Evolutionary conservation across 2,113 vertebrate genomes (phyloP).

Genomic region (Ovis aries): DNA sequence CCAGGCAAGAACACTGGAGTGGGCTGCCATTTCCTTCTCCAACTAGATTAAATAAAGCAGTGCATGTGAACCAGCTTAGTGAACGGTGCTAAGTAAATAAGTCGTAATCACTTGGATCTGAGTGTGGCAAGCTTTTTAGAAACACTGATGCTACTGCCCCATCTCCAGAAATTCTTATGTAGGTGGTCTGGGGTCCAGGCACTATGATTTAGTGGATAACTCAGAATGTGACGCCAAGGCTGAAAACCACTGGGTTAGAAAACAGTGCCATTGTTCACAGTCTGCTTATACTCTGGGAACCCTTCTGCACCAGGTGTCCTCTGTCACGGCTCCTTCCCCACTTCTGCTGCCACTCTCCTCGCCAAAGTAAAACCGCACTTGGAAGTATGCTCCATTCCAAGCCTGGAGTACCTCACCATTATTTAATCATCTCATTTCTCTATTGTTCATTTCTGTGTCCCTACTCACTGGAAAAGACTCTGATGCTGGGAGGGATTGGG

Average conservation of each 20-base stretch:
- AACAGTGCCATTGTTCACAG: accelerated
- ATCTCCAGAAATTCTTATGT: background rate
- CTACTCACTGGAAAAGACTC: background rate
- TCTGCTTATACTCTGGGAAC: background rate
- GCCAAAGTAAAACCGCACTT: background rate
- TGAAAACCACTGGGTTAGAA: background rate
- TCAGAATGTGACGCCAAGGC: background rate
- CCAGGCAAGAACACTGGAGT: no score
- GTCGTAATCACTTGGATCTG: background rate
- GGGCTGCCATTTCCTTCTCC: no score
- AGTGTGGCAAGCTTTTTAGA: background rate
- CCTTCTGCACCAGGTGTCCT: background rate
- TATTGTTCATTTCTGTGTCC: background rate
- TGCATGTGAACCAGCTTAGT: background rate
- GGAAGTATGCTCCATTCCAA: background rate
- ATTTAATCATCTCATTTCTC: background rate
- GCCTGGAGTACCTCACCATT: background rate
- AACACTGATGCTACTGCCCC: background rate
- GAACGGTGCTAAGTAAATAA: background rate
- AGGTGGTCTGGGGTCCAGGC: background rate
- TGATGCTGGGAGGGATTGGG: no score
- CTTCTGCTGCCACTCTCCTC: background rate
- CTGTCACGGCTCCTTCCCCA: background rate
- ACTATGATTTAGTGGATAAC: background rate
- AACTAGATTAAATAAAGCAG: background rate